Percentiles rank a stretch among this genome's conserved stretches.
phyloP scores from a whole-genome alignment of 2,888 invertebrate species.

The Dryadula phaetusa region DNA sequence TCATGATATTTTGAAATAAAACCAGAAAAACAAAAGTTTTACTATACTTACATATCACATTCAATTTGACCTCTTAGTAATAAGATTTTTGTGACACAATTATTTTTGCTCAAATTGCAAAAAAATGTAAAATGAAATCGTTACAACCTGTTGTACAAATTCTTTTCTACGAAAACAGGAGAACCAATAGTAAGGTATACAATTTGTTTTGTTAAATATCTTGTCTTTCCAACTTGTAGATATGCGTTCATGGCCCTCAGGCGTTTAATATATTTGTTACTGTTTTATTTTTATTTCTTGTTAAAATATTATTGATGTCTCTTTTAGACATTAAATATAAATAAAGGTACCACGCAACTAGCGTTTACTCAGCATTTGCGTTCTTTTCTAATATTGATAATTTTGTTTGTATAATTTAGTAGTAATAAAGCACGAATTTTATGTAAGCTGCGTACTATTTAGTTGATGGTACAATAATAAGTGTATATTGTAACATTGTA shows the following conservation, averaged over 20 bases:
- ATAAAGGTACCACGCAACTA: slow-evolving; percentile 22
- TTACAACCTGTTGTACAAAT: neutral
- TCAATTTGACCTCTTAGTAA: slow-evolving; percentile 33
- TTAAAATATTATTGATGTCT: neutral
- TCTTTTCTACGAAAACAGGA: neutral
- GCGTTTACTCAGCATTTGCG: slow-evolving; percentile 48
- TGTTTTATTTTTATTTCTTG: neutral
- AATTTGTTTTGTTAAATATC: neutral
- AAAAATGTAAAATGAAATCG: neutral
- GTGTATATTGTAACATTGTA: slow-evolving; percentile 6
- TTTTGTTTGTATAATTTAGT: slow-evolving; percentile 19
- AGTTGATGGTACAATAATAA: neutral
- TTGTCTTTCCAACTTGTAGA: neutral
- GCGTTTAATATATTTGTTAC: neutral
- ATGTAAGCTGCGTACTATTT: slow-evolving; percentile 6
- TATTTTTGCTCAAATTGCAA: slow-evolving; percentile 43
- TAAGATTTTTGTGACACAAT: slow-evolving; percentile 30
- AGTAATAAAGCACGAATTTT: slow-evolving; percentile 22
- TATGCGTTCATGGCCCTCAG: neutral
- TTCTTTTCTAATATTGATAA: slow-evolving; percentile 27
- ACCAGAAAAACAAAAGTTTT: slow-evolving; percentile 9
- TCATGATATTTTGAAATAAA: neutral
- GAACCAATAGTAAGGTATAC: neutral
- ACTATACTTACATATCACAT: slow-evolving; percentile 40
- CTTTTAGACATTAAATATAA: neutral